Evolutionary conservation across 2,113 vertebrate species (phyloP).

Genomic region (Tetrax tetrax): DNA sequence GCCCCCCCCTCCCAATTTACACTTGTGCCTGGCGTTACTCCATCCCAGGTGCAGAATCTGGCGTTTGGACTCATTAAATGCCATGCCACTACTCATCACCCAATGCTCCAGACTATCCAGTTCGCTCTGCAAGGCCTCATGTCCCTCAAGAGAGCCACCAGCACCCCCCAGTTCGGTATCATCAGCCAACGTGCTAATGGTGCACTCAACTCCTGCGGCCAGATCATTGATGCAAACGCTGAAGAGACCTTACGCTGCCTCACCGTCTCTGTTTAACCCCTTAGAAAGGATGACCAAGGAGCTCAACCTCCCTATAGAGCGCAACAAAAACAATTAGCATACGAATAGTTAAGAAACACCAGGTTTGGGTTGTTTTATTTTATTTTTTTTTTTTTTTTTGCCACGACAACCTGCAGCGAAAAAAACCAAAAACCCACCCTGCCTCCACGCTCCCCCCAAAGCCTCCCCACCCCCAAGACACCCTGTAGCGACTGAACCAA

Average conservation of each 20-base stretch:
- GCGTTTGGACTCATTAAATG: not conserved
- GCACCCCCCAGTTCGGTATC: not conserved
- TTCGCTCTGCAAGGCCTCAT: not conserved
- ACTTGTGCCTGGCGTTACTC: accelerated
- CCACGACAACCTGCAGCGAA: not conserved
- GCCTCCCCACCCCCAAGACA: not conserved
- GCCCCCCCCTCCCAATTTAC: not conserved
- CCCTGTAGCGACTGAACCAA: not conserved
- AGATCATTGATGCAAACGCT: accelerated
- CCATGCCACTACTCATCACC: accelerated
- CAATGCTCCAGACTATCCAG: too few species aligned
- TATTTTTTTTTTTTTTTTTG: too few species aligned
- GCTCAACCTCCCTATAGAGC: accelerated
- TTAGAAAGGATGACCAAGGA: not conserved
- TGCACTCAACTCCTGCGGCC: not conserved
- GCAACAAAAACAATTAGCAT: not conserved
- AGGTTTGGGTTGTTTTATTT: too few species aligned
- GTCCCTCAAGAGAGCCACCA: accelerated
- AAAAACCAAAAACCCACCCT: too few species aligned
- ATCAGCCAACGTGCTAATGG: too few species aligned
- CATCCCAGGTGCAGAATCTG: not conserved
- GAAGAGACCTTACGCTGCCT: too few species aligned
- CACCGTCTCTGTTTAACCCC: not conserved
- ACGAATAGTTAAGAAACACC: not conserved
- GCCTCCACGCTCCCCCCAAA: not conserved